phyloP scores from a whole-genome alignment of 2,113 vertebrate species.

The Pampusana beccarii region DNA sequence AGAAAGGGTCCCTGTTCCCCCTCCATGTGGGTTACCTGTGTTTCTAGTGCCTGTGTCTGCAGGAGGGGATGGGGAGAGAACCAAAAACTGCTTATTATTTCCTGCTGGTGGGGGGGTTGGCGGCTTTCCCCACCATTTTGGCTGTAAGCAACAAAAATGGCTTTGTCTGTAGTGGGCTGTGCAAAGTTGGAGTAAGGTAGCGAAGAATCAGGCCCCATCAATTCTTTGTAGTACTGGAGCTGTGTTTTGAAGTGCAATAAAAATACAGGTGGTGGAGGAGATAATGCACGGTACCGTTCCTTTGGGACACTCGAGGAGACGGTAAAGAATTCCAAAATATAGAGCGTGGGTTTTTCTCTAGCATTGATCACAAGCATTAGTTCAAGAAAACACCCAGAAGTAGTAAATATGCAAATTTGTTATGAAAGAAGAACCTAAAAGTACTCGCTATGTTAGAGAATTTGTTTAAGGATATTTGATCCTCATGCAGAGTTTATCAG shows the following conservation, averaged over 20 bases:
- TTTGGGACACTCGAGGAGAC: neutral
- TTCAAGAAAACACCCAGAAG: conserved; percentile 65
- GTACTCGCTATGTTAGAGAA: neutral
- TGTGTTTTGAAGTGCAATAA: conserved; percentile 63
- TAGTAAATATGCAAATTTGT: conserved; percentile 61
- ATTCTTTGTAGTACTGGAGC: conserved; percentile 40
- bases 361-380: conserved; percentile 30
- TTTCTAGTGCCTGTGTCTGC: neutral
- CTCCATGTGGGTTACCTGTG: rapidly evolving
- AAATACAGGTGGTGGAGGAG: conserved; percentile 48
- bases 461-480: conserved; percentile 51
- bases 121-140: neutral
- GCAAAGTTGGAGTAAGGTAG: conserved; percentile 3
- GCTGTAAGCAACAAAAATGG: neutral
- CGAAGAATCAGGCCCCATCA: conserved; percentile 6
- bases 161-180: neutral
- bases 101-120: neutral
- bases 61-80: neutral
- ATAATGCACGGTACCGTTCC: conserved; percentile 34
- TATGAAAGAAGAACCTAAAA: conserved; percentile 35
- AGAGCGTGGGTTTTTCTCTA: neutral
- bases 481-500: conserved; percentile 38
- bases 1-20: neutral
- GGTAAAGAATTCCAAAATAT: neutral
- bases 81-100: neutral